Evolutionary conservation across 1,140 invertebrate species (phyloP), one percentile per base, ranked within the genome.

Genomic region (Drosophila kohkoa): DNA sequence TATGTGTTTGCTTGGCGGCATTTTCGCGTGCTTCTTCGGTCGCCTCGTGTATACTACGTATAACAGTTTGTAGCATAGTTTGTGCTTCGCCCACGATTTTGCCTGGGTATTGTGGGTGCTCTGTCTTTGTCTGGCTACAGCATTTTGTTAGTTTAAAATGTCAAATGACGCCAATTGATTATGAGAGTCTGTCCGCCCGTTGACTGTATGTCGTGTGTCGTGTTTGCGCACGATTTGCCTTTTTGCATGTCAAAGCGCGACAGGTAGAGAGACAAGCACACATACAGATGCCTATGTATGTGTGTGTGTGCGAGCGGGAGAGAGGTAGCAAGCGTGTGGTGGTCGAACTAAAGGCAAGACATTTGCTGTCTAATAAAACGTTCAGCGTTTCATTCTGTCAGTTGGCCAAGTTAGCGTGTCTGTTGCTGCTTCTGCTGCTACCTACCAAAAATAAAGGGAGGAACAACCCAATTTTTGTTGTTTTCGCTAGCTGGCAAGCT

Each of bases 101-200:
- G 41, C 66, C 52, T 52, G 4, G 66, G 35, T 10, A 75, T 13
- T 69, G 49, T 25, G 20, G 20, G 11, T 49, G 16, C 51, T 52
- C 45, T 43, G 32, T 52, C 46, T 55, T 45, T 67, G 8, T 77
- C 58, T 63, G 5, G 1, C 69, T 20, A n/a, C 30, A 3, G 3
- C 15, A 41, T 32, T 15, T 74, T 69, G 73, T 81, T 85, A 86
- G 86, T 79, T 71, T 79, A 89, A 85, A 89, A 89, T 89, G 86
- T 90, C 85, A 89, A 90, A 90, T 79, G 78, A 89, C 86, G 81
- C 86, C 85, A 90, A 89, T 89, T 89, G 85, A 89, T 89, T 89
- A 89, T 89, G 85, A 88, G 83, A 82, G 82, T 67, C 51, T 74
- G 51, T 58, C 45, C 35, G 57, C 49, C 55, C 43, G 28, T 46